Conservation (phyloP, 2,797 vertebrate species). For the Phyllotis vaccarum region DNA sequence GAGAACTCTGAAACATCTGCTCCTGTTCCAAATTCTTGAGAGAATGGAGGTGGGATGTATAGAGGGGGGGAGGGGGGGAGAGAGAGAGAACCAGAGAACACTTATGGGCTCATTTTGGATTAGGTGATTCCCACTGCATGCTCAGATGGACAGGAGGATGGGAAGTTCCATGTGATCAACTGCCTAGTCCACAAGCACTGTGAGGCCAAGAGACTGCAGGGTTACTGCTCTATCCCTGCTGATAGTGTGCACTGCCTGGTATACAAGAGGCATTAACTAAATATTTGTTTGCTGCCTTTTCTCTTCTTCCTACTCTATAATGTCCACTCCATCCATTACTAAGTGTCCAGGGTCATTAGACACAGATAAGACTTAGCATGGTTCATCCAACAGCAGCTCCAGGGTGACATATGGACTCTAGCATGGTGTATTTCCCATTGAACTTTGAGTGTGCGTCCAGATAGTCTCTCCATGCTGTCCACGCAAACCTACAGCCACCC, state of each 20-base stretch:
- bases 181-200: not conserved
- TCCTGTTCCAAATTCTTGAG: not conserved
- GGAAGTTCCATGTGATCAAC: not conserved
- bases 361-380: not conserved
- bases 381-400: not conserved
- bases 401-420: not conserved
- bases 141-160: not conserved
- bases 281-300: not conserved
- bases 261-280: not conserved
- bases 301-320: not conserved
- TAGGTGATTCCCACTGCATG: not conserved
- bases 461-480: too few relatives aligned
- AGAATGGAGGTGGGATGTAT: not conserved
- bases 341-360: not conserved
- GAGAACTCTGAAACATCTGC: not conserved
- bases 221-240: not conserved
- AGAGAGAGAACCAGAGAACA: not conserved
- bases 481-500: not conserved
- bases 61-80: rapidly evolving
- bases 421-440: not conserved
- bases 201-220: not conserved
- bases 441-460: not conserved
- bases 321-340: not conserved
- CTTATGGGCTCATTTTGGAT: not conserved
- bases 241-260: not conserved